Evolutionary conservation across 2,888 invertebrate genomes (phyloP), one percentile per base, ranked within the genome.

Genomic region (Andrena haemorrhoa): DNA sequence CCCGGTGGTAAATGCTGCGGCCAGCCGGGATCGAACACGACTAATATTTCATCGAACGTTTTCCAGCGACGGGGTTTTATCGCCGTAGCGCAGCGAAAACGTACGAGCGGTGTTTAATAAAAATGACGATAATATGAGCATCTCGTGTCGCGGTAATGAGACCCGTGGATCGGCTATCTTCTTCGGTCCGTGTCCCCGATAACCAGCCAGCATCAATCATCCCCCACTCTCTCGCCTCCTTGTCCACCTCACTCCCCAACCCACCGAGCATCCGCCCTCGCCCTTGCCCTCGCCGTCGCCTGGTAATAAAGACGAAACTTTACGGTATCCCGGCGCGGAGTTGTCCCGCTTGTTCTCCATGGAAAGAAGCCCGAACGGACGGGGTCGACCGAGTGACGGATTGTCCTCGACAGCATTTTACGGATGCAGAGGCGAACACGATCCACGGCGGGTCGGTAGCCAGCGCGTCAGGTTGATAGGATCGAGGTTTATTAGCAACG

Each of bases 101-200:
- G 86, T 86, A 86, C 82, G 85, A 88, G 86, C 86, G 89, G 90
- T 92, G 90, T 92, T 93, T 92, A 93, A 93, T 93, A 92, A 92
- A 91, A 93, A 93, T 93, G 90, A 92, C 91, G 93, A 93, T 93
- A 92, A 93, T 93, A 93, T 92, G 93, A 93, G 93, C 93, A 93
- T 93, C 93, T 90, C 91, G 88, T 93, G 93, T 93, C 90, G 88
- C 84, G 88, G 91, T 92, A 93, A 93, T 93, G 92, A 93, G 89
- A 88, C 83, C 79, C 88, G 77, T 63, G 87, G 84, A 88, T 86
- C 86, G 84, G 29, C 88, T 89, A 89, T 90, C 87, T 88, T 69
- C 84, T 73, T 69, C 60, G 87, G 89, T 64, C 89, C 90, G 70
- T 89, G 89, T 89, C 79, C 73, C 84, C 83, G 89, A 89, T 89